Evolutionary conservation across 1,140 invertebrate genomes (phyloP).

Genomic region (Platyura marginata): DNA sequence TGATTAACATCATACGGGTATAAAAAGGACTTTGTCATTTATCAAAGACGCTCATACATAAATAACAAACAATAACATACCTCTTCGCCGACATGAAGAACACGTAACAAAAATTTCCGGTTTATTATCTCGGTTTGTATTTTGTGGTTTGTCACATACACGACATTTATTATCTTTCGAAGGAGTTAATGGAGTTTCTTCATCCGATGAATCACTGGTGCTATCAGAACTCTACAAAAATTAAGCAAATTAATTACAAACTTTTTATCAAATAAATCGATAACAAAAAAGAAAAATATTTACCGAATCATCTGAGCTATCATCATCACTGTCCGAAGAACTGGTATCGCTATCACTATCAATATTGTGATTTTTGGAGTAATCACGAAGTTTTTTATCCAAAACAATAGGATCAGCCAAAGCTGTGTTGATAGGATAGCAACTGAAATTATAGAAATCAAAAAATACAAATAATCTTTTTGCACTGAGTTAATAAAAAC

Average conservation of each 20-base stretch:
- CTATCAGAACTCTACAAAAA: background rate
- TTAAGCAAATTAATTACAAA: no score
- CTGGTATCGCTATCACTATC: slow-evolving; percentile 12
- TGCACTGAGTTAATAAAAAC: background rate
- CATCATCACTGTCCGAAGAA: slow-evolving; percentile 9
- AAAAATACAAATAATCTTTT: background rate
- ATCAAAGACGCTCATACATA: no score
- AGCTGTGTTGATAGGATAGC: slow-evolving; percentile 80
- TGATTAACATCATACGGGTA: no score
- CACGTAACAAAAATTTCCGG: slow-evolving; percentile 43
- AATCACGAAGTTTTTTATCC: slow-evolving; percentile 16
- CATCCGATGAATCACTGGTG: background rate
- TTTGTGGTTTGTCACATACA: slow-evolving; percentile 29
- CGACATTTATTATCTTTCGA: slow-evolving; percentile 19
- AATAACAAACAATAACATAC: no score
- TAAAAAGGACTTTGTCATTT: no score
- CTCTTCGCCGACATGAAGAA: slow-evolving; percentile 49
- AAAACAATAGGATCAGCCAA: slow-evolving; percentile 50
- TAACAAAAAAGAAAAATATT: no score
- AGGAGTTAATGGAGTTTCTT: background rate
- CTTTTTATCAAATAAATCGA: no score
- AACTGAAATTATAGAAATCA: slow-evolving; percentile 16
- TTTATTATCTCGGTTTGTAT: slow-evolving; percentile 30
- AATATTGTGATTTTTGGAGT: slow-evolving; percentile 1
- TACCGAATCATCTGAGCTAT: slow-evolving; percentile 4